Conservation (phyloP, 2,797 vertebrate genomes). For the Acipenser oxyrinchus region DNA sequence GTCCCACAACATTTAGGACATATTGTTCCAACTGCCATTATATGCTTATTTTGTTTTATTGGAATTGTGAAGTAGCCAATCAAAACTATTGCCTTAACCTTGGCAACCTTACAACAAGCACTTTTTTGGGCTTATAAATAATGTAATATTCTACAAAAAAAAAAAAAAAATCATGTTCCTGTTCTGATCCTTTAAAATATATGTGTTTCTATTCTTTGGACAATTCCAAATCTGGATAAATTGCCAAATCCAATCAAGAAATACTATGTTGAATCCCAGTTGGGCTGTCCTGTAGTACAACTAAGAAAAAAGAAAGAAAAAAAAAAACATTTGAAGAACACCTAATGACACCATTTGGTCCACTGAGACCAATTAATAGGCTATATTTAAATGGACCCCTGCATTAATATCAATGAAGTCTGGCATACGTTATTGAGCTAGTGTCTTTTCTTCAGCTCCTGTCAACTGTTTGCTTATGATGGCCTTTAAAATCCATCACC, state of each 20-base stretch:
- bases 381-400: conserved; percentile 48
- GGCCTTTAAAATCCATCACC: conserved; percentile 1
- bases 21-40: too few species aligned
- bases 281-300: too few species aligned
- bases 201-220: background rate
- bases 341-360: background rate
- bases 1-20: too few species aligned
- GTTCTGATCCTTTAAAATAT: too few species aligned
- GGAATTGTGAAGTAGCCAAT: too few species aligned
- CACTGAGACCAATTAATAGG: conserved; percentile 31
- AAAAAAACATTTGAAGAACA: background rate
- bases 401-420: conserved; percentile 1
- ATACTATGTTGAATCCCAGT: too few species aligned
- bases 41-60: too few species aligned
- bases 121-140: background rate
- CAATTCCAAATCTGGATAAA: background rate
- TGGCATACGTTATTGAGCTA: conserved; percentile 23
- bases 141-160: background rate
- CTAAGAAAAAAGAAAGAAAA: too few species aligned
- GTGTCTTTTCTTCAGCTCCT: conserved; percentile 2
- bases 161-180: too few species aligned
- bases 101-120: background rate
- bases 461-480: conserved; percentile 20
- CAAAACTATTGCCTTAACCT: background rate
- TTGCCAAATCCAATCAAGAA: background rate